Evolutionary conservation across 2,797 vertebrate species (phyloP).

Genomic region (Scyliorhinus canicula): DNA sequence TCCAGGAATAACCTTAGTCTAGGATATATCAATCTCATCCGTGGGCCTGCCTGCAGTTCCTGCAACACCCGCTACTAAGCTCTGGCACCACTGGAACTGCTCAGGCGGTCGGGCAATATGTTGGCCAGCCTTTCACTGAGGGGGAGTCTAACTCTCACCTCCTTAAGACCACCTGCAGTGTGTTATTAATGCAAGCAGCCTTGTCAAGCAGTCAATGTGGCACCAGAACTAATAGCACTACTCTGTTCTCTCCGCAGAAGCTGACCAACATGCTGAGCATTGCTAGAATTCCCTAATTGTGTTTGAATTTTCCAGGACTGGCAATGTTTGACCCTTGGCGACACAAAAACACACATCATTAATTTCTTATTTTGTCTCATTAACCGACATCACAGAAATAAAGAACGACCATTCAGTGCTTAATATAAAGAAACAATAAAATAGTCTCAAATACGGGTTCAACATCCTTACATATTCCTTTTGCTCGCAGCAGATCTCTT

Average conservation of each 20-base stretch:
- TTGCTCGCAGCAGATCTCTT: conserved; percentile 60
- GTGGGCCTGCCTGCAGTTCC: too few species aligned
- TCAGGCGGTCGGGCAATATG: too few species aligned
- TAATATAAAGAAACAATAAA: neutral
- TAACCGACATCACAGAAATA: neutral
- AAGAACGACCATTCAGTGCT: neutral
- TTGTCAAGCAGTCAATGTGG: too few species aligned
- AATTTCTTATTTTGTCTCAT: neutral
- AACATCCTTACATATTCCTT: conserved; percentile 64
- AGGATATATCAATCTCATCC: too few species aligned
- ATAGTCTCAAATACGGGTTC: neutral
- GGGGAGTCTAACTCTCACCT: too few species aligned
- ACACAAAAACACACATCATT: too few species aligned
- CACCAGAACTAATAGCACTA: neutral
- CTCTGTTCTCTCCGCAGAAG: neutral
- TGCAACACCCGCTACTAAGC: too few species aligned
- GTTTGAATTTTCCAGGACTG: neutral
- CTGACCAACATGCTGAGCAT: neutral
- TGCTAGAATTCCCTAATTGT: neutral
- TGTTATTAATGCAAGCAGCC: too few species aligned
- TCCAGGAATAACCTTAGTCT: too few species aligned
- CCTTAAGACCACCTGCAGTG: too few species aligned
- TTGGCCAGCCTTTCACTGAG: too few species aligned
- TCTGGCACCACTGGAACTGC: too few species aligned
- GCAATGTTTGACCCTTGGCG: neutral